Percentiles rank a stretch among this genome's conserved stretches.
Conservation (phyloP, 2,888 invertebrate species). For the Drosophila longiperda region DNA sequence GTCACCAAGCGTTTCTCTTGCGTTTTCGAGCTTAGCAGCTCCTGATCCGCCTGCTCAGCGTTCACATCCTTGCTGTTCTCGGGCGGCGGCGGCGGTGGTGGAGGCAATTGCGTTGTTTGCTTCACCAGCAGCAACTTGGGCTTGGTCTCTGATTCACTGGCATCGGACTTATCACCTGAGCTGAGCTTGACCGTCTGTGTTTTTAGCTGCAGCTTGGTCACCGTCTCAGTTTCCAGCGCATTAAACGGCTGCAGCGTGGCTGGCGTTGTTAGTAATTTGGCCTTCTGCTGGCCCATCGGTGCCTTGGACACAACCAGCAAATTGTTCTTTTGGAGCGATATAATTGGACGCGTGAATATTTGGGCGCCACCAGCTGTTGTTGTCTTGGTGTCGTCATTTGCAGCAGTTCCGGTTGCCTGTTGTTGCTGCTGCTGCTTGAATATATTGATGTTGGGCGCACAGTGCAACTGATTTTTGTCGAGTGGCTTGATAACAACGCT, state of each 20-base stretch:
- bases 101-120: constrained; percentile 30
- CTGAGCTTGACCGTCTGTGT: constrained; percentile 47
- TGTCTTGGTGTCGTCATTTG: constrained; percentile 28
- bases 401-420: constrained; percentile 86
- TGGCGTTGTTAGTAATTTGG: constrained; percentile 63
- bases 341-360: constrained; percentile 60
- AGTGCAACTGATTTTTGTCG: constrained; percentile 61
- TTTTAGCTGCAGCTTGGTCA: constrained; percentile 47
- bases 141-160: constrained; percentile 38
- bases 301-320: constrained; percentile 73
- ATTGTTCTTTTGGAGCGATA: constrained; percentile 75
- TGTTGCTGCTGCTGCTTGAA: constrained; percentile 87
- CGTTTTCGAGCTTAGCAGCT: constrained; percentile 13
- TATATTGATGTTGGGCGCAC: constrained; percentile 62
- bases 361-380: constrained; percentile 41
- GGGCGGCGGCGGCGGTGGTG: background rate
- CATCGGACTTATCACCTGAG: constrained; percentile 32
- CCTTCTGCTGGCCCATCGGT: constrained; percentile 60
- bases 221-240: constrained; percentile 10
- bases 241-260: constrained; percentile 41
- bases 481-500: constrained; percentile 69
- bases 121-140: constrained; percentile 49
- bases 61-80: constrained; percentile 28
- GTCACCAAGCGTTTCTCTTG: constrained; percentile 40
- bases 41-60: constrained; percentile 21